Evolutionary conservation across 2,888 invertebrate genomes (phyloP), one percentile per base, ranked within the genome.

Genomic region (Cynaeus angustus): DNA sequence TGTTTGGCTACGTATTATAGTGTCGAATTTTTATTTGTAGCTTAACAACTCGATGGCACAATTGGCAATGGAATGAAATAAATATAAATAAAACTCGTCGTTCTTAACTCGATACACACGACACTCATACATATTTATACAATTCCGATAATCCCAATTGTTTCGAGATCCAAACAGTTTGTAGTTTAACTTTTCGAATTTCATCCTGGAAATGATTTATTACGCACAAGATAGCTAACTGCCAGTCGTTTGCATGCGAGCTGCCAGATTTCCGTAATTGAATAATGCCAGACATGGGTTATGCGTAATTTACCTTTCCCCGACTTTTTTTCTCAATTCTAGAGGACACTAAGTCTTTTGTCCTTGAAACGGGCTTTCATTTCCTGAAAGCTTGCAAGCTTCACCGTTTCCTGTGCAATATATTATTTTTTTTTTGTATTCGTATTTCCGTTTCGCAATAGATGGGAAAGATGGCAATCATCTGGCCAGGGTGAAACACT

Each of bases 51-150:
- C 55, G 52, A 41, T 30, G 58, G 26, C 65, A 68, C 73, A 72
- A 73, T 72, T 71, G 71, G 70, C 71, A 69, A 45, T 53, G 16
- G 64, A 50, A 62, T 45, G 50, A 37, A 56, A 66, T 74, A 74
- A 72, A 75, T 73, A 72, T 69, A 73, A 71, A 71, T 62, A 72
- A 73, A 72, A 74, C 64, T 61, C 69, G 21, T 9, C 67, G 69
- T 74, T 74, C 72, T 74, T 71, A 75, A 70, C 74, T 64, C 46
- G 41, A n/a, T 37, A 48, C 14, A 43, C 16, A 55, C 38, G 9
- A 21, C 55, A 16, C 66, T 68, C 74, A 76, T 75, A 74, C 74
- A 77, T 75, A 75, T 75, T 75, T 77, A 75, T 75, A 74, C 70
- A 72, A 74, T 43, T 72, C 55, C 53, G 58, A 65, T 72, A 72